Conservation (phyloP, 2,888 invertebrate genomes). For the Campoplex capitator region DNA sequence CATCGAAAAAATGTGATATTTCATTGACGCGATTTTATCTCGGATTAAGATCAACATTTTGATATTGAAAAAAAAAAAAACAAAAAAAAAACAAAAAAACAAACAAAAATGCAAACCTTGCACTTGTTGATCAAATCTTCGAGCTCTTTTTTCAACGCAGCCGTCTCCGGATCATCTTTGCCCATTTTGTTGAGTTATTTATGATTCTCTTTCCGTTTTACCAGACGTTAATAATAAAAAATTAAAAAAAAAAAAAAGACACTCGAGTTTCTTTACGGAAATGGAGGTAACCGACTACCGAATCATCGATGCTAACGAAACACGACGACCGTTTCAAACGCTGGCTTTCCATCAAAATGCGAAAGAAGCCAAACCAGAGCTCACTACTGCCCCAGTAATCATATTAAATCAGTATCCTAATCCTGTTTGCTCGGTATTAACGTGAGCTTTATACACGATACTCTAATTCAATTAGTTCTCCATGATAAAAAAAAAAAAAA, state of each 20-base stretch:
- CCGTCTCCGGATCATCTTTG: conserved; percentile 93
- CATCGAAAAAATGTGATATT: neutral
- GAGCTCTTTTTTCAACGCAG: conserved; percentile 92
- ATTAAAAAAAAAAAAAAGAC: neutral
- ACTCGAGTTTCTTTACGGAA: conserved; percentile 28
- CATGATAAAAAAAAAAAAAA: conserved; percentile 61
- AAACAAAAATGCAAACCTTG: conserved; percentile 87
- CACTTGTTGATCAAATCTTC: conserved; percentile 92
- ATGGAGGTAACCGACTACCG: conserved; percentile 65
- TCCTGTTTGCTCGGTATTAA: conserved; percentile 82
- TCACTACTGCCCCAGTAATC: conserved; percentile 83
- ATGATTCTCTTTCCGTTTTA: conserved; percentile 6
- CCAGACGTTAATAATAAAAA: conserved; percentile 7
- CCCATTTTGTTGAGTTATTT: conserved; percentile 86
- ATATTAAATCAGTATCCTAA: conserved; percentile 81
- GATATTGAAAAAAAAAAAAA: neutral
- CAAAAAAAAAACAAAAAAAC: neutral
- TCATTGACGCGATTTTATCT: conserved; percentile 14
- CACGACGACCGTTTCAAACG: conserved; percentile 67
- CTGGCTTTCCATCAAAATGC: conserved; percentile 76
- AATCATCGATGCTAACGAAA: conserved; percentile 68
- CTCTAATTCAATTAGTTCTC: conserved; percentile 79
- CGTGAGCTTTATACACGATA: conserved; percentile 70
- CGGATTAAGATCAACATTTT: neutral
- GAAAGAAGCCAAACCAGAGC: conserved; percentile 80